Percentiles rank a stretch among this genome's conserved stretches.
Conservation (phyloP, 2,797 vertebrate species). For the Channallabes apus region DNA sequence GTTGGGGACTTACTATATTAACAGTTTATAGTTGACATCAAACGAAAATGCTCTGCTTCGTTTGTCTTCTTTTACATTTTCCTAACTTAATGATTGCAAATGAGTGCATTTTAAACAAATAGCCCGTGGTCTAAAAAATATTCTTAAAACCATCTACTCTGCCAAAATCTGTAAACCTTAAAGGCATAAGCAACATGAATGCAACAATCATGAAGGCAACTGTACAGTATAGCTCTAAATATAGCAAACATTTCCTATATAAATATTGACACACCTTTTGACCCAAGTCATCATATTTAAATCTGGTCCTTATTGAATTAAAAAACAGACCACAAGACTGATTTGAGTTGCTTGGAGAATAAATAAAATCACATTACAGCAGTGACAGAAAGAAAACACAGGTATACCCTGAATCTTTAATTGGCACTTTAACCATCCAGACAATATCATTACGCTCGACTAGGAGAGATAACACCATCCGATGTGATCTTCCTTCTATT, state of each 20-base stretch:
- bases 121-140: not conserved
- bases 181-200: not conserved
- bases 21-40: not conserved
- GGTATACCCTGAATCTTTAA: constrained; percentile 36
- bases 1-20: not conserved
- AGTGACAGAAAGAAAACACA: constrained; percentile 5
- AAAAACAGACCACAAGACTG: not conserved
- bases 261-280: not conserved
- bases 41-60: not conserved
- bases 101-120: not conserved
- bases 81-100: not conserved
- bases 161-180: not conserved
- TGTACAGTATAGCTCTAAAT: not conserved
- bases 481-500: constrained; percentile 26
- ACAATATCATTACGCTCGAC: constrained; percentile 34
- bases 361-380: constrained; percentile 38
- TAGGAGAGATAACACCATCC: constrained; percentile 9
- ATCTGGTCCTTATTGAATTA: not conserved
- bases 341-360: constrained; percentile 17
- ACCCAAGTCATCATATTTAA: not conserved
- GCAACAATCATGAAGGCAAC: no score
- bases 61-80: not conserved
- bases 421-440: constrained; percentile 39
- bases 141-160: not conserved
- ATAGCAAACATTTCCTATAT: not conserved